Conservation (phyloP, 2,113 vertebrate species). For the Silurus asotus region DNA sequence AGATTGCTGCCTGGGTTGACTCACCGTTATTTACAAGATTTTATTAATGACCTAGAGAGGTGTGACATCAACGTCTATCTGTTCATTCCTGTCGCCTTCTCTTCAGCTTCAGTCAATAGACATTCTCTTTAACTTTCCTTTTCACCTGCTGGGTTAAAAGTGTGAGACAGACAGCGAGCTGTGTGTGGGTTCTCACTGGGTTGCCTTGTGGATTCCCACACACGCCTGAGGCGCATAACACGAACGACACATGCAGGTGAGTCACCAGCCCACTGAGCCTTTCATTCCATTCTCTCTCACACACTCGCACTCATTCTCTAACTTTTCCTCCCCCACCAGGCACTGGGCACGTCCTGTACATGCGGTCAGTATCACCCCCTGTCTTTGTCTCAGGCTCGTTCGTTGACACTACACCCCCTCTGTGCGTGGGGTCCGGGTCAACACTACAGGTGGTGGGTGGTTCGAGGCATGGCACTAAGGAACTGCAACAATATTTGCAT, state of each 20-base stretch:
- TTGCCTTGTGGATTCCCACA: constrained; percentile 55
- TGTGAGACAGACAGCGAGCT: constrained; percentile 27
- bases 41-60: constrained; percentile 18
- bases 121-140: constrained; percentile 5
- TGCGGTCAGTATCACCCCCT: constrained; percentile 5
- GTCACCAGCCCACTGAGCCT: constrained; percentile 45
- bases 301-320: constrained; percentile 26
- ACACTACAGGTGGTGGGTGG: constrained; percentile 11
- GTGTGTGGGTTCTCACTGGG: constrained; percentile 54
- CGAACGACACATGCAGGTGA: constrained; percentile 53
- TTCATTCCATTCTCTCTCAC: constrained; percentile 27
- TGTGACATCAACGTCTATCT: constrained; percentile 28
- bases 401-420: constrained; percentile 13
- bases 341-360: constrained; percentile 14
- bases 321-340: constrained; percentile 39
- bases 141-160: constrained; percentile 31
- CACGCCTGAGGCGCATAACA: constrained; percentile 52
- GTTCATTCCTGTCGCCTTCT: neutral
- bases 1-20: neutral
- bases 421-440: neutral
- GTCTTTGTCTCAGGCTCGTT: constrained; percentile 5
- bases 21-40: neutral
- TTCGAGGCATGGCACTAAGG: neutral
- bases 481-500: constrained; percentile 2
- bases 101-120: constrained; percentile 24